phyloP scores from a whole-genome alignment of 2,888 invertebrate species.

The Arctia plantaginis region DNA sequence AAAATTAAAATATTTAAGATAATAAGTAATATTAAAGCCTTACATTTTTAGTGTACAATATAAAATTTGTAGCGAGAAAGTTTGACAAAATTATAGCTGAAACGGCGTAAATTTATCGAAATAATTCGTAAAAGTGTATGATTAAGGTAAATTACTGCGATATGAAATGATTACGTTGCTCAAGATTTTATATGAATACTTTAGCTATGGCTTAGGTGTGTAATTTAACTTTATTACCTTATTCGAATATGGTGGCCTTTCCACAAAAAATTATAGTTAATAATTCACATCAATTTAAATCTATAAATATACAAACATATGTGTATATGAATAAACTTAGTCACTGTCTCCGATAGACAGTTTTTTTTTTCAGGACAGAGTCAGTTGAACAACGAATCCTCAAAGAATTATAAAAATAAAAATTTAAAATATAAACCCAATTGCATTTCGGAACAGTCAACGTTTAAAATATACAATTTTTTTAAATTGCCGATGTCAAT shows the following conservation, averaged over 20 bases:
- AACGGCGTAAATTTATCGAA: background rate
- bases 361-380: background rate
- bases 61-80: background rate
- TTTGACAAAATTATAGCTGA: background rate
- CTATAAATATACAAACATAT: too few relatives aligned
- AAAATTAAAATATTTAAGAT: too few relatives aligned
- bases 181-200: conserved; percentile 14
- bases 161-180: conserved; percentile 13
- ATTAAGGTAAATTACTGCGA: conserved; percentile 11
- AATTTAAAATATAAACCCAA: too few relatives aligned
- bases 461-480: background rate
- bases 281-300: too few relatives aligned
- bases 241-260: conserved; percentile 1
- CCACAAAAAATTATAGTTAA: background rate
- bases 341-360: background rate
- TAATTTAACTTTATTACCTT: conserved; percentile 17
- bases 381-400: background rate
- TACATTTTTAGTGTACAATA: too few relatives aligned
- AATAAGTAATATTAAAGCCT: too few relatives aligned
- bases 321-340: too few relatives aligned
- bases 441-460: background rate
- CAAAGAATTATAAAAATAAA: too few relatives aligned
- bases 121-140: conserved; percentile 3
- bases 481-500: background rate
- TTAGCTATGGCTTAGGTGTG: background rate